Evolutionary conservation across 2,888 invertebrate genomes (phyloP), one percentile per base, ranked within the genome.

Genomic region (Latrodectus elegans): DNA sequence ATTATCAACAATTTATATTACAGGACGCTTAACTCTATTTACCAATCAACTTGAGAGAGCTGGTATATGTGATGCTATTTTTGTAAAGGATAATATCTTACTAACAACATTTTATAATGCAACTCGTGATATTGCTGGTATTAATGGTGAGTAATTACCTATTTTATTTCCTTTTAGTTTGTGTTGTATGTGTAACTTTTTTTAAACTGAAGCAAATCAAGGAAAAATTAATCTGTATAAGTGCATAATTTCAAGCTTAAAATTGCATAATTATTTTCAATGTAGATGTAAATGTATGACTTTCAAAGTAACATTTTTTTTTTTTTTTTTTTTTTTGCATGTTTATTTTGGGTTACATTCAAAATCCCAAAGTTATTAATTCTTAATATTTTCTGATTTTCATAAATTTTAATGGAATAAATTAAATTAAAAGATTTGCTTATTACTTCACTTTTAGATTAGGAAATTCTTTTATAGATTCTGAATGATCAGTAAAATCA

Each of bases 21-120:
- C 52, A 88, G 88, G 88, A 38, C 76, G 75, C 17, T 26, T 88
- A 12, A 55, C 26, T n/a, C 67, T 80, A n/a, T 80, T 67, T 65
- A 14, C 68, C 8, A 88, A 88, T 60, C 80, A 84, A 67, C 52
- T 38, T 26, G 77, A 84, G 38, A n/a, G 22, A n/a, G 26, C 52
- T 60, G 88, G 88, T 38, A 22, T 72, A 53, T 82, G 81, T 76
- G 80, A 88, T 38, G 72, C 78, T 53, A 49, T 88, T 52, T 52
- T 79, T 10, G 79, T 55, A 11, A 79, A 80, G 72, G 52, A 80
- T 9, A 73, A 84, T 55, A 76, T 88, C 26, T 38, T 88, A 55
- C 64, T 88, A 10, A 76, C 79, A 17, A 38, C 80, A 51, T 84
- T 71, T 49, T 88, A 70, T 80, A 75, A 84, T 76, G 38, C 71